Evolutionary conservation across 2,113 vertebrate species (phyloP).

Genomic region (Typhlomys cinereus): DNA sequence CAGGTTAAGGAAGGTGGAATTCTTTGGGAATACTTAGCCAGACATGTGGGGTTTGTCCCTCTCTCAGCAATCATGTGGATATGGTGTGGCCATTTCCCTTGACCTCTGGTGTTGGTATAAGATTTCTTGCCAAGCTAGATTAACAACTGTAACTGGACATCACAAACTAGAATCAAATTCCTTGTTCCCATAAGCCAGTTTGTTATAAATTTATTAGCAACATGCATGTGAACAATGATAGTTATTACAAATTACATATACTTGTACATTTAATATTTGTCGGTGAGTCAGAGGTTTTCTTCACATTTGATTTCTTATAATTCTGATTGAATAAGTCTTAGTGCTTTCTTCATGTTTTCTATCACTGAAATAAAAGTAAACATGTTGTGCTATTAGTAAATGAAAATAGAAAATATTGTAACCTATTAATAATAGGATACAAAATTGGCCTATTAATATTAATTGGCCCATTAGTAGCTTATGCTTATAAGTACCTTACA

Average conservation of each 20-base stretch:
- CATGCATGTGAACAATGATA: too few species aligned
- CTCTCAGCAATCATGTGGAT: too few species aligned
- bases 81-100: too few species aligned
- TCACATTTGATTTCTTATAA: constrained; percentile 75
- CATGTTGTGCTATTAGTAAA: not conserved
- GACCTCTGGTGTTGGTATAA: too few species aligned
- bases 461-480: not conserved
- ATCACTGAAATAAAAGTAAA: constrained; percentile 82
- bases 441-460: not conserved
- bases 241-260: not conserved
- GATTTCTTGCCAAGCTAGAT: too few species aligned
- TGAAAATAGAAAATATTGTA: not conserved
- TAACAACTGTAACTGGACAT: too few species aligned
- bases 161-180: too few species aligned
- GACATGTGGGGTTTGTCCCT: too few species aligned
- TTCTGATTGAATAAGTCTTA: constrained; percentile 85
- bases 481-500: not conserved
- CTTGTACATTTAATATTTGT: not conserved
- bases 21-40: too few species aligned
- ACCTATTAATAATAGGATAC: not conserved
- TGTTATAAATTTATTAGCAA: too few species aligned
- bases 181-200: too few species aligned
- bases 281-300: not conserved
- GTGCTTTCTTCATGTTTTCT: constrained; percentile 89
- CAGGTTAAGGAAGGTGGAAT: too few species aligned